A percentile compares a stretch with the other conserved stretches of the same genome.
phyloP scores from a whole-genome alignment of 2,113 vertebrate species.

The Cyanocitta stelleri region DNA sequence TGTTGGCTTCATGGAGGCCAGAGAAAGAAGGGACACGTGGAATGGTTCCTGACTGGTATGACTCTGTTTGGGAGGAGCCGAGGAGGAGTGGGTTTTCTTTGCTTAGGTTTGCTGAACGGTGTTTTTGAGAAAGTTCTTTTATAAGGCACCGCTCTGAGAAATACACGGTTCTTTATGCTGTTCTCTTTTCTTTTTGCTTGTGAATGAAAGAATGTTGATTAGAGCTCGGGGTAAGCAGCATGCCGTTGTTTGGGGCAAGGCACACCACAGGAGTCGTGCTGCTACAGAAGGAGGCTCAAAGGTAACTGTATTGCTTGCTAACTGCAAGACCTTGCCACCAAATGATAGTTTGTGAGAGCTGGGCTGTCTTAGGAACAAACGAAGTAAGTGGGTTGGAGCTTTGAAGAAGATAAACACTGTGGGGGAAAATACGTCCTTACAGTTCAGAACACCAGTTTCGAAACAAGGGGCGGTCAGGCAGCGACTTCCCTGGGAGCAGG shows the following conservation, averaged over 20 bases:
- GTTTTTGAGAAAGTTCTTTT: not conserved
- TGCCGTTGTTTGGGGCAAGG: not conserved
- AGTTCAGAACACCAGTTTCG: not conserved
- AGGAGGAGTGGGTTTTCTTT: not conserved
- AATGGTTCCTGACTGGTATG: not conserved
- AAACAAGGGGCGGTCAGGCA: rapidly evolving
- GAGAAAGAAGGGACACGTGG: not conserved
- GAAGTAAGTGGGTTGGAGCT: not conserved
- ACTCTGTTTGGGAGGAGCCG: not conserved
- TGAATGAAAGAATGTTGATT: not conserved
- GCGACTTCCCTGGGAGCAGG: not conserved
- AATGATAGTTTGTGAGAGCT: not conserved
- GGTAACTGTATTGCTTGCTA: not conserved
- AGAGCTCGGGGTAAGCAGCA: not conserved
- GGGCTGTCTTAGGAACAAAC: not conserved
- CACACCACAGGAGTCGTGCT: not conserved
- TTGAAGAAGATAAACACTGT: not conserved
- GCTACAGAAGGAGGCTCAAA: not conserved
- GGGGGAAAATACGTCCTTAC: not conserved
- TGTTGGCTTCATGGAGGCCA: not conserved
- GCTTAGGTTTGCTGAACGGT: not conserved
- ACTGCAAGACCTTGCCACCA: not conserved
- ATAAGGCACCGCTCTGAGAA: not conserved
- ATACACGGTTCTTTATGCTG: not conserved
- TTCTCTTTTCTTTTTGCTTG: not conserved